phyloP scores from a whole-genome alignment of 2,797 vertebrate species.

The Schizothorax lantsangensis region DNA sequence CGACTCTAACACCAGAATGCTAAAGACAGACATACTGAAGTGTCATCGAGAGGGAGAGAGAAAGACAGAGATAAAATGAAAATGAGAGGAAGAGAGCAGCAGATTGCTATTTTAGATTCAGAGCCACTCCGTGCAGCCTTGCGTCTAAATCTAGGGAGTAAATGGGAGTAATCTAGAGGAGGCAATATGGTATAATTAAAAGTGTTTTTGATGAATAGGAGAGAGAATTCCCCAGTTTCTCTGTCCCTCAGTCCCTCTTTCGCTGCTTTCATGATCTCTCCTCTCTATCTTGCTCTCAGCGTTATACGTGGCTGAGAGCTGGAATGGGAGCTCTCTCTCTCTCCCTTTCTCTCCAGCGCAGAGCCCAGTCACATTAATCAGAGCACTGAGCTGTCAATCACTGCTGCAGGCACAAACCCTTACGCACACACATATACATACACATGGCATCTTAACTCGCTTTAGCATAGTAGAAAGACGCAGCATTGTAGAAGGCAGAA shows the following conservation, averaged over 20 bases:
- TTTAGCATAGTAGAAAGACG: not conserved
- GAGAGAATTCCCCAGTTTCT: slow-evolving; percentile 41
- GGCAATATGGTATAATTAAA: slow-evolving; percentile 62
- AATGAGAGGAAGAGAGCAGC: slow-evolving; percentile 19
- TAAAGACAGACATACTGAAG: slow-evolving; percentile 48
- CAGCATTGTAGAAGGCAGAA: not conserved
- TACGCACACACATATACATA: slow-evolving; percentile 26
- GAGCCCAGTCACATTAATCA: slow-evolving; percentile 42
- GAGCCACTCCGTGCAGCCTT: slow-evolving; percentile 35
- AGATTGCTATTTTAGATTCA: slow-evolving; percentile 60
- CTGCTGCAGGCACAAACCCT: not conserved
- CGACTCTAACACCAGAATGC: slow-evolving; percentile 46
- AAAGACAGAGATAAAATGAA: slow-evolving; percentile 19
- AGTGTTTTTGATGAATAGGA: slow-evolving; percentile 58
- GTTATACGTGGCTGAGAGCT: slow-evolving; percentile 25
- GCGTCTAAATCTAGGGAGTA: slow-evolving; percentile 51
- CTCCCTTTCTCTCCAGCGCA: slow-evolving; percentile 19
- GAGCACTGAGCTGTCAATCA: slow-evolving; percentile 48
- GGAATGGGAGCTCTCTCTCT: slow-evolving; percentile 10
- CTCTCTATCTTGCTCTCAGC: slow-evolving; percentile 27
- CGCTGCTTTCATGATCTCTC: slow-evolving; percentile 16
- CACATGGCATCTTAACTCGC: not conserved
- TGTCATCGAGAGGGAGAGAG: slow-evolving; percentile 43
- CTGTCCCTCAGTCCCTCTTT: slow-evolving; percentile 38
- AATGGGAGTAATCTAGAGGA: slow-evolving; percentile 57